A percentile compares a stretch with the other conserved stretches of the same genome.
Conservation (phyloP, 1,140 invertebrate species). For the Drosophila suzukii region DNA sequence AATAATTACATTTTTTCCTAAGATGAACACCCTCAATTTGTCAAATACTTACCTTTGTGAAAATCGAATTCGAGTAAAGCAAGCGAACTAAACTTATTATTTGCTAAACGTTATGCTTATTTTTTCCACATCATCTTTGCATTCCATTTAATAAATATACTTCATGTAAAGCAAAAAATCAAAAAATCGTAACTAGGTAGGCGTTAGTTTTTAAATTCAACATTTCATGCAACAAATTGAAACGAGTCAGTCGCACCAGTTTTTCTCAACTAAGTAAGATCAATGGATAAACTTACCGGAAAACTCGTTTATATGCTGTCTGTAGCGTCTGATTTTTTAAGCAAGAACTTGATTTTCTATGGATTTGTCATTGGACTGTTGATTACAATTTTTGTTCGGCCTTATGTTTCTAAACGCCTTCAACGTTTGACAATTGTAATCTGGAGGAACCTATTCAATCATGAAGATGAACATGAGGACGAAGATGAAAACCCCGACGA, state of each 20-base stretch:
- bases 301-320: background rate
- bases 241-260: background rate
- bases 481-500: background rate
- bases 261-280: background rate
- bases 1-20: too few relatives aligned
- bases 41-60: too few relatives aligned
- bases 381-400: background rate
- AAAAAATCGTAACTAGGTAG: background rate
- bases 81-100: too few relatives aligned
- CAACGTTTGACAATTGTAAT: background rate
- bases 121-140: too few relatives aligned
- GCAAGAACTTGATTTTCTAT: background rate
- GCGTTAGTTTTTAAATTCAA: background rate
- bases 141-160: too few relatives aligned
- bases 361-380: background rate
- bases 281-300: background rate
- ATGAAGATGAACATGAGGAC: background rate
- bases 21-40: too few relatives aligned
- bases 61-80: too few relatives aligned
- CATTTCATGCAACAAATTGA: background rate
- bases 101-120: too few relatives aligned
- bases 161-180: too few relatives aligned
- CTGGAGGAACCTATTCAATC: background rate
- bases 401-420: background rate
- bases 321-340: background rate